Evolutionary conservation across 2,888 invertebrate genomes (phyloP), one percentile per base, ranked within the genome.

Genomic region (Endotricha flammealis): DNA sequence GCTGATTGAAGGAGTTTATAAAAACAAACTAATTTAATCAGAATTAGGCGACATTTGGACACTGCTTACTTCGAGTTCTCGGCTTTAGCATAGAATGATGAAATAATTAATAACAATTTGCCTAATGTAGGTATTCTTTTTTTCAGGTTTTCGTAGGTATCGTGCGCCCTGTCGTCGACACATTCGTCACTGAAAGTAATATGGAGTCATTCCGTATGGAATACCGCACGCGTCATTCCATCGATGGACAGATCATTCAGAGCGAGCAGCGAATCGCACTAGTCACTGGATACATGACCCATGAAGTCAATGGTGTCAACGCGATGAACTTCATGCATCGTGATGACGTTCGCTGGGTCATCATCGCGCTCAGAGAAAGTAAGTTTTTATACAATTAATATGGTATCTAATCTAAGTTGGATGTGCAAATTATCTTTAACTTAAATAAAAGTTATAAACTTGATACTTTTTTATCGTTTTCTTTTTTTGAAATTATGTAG

Each of bases 311-410:
- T n/a, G 96, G 96, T 6, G 78, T 91, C 42, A 95, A 94, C 47
- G 96, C 96, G 0, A 96, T 97, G 78, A 91, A 91, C 55, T 96
- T 93, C 64, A 96, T 97, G 91, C 95, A 95, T 71, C 89, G 90
- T 42, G 94, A 96, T 48, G 96, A 96, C 73, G 93, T 94, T 7
- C 90, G 92, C 53, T 95, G 94, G 93, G 94, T 95, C 5, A 91
- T 95, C 74, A 91, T 95, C 36, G 95, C 95, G 0, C 88, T 96
- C 34, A 87, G 93, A 52, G 93, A 95, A 76, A 96, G 83, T 83
- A 57, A 78, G 83, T 70, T 23, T 1, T 3, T 27, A 27, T n/a
- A 5, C 12, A 14, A 13, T 31, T 9, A 2, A 25, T n/a, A n/a
- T n/a, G n/a, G n/a, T n/a, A n/a, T n/a, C n/a, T n/a, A n/a, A n/a